phyloP scores from a whole-genome alignment of 2,797 vertebrate genomes.

The Hephaestus fuliginosus region DNA sequence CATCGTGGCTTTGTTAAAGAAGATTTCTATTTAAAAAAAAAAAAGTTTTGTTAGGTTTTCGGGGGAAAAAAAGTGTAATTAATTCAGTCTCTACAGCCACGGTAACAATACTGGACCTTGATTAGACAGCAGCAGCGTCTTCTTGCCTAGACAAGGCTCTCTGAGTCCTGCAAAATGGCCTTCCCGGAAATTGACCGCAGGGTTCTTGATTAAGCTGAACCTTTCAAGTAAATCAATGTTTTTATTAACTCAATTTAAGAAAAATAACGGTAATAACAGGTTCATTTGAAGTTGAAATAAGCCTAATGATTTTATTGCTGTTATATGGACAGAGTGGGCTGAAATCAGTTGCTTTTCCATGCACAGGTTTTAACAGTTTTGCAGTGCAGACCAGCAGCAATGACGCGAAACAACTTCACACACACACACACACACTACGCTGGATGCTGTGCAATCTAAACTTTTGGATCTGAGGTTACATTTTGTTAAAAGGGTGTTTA shows the following conservation, averaged over 20 bases:
- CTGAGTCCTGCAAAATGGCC: conserved; percentile 26
- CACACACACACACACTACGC: no score
- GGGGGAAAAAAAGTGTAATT: background rate
- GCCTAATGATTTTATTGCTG: background rate
- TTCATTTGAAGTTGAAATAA: background rate
- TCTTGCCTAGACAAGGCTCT: conserved; percentile 27
- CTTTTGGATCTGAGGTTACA: background rate
- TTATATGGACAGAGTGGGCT: background rate
- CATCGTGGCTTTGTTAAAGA: background rate
- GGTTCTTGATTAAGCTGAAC: conserved; percentile 13
- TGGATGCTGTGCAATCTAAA: background rate
- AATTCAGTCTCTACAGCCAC: background rate
- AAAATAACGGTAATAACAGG: background rate
- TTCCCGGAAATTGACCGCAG: conserved; percentile 12
- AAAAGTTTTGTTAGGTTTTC: background rate
- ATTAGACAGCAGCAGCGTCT: conserved; percentile 16
- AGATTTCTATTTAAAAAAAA: background rate
- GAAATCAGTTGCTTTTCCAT: background rate
- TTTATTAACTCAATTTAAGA: conserved; percentile 24
- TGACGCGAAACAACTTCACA: background rate
- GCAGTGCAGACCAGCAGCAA: background rate
- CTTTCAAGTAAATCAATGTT: conserved; percentile 25
- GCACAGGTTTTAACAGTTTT: background rate
- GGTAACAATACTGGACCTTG: conserved; percentile 22
- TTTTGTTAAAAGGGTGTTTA: conserved; percentile 15